Percentiles rank a stretch among this genome's conserved stretches.
Conservation (phyloP, 2,888 invertebrate species). For the Pyralis farinalis region DNA sequence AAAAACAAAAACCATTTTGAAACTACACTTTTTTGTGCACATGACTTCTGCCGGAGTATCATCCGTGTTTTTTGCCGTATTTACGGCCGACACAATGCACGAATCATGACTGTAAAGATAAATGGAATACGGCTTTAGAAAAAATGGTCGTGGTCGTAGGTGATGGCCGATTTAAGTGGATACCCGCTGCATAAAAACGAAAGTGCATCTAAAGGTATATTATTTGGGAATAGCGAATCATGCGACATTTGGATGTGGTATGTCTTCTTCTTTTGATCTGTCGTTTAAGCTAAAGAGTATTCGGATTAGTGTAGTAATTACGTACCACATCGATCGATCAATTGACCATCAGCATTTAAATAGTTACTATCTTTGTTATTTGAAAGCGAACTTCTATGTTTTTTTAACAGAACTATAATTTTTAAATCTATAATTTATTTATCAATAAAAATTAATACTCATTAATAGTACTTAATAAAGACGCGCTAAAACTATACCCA, state of each 20-base stretch:
- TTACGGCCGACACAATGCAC: constrained; percentile 62
- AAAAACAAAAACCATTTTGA: constrained; percentile 36
- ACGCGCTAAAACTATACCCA: too few relatives aligned
- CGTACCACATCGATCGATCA: too few relatives aligned
- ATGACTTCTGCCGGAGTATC: constrained; percentile 26
- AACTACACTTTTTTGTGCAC: constrained; percentile 38
- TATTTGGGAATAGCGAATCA: constrained; percentile 7
- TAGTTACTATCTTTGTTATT: too few relatives aligned
- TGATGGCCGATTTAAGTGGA: constrained; percentile 57
- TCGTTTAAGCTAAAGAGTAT: too few relatives aligned
- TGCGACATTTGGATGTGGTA: constrained; percentile 29
- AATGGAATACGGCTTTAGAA: constrained; percentile 55
- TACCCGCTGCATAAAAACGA: constrained; percentile 60
- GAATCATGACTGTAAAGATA: constrained; percentile 67
- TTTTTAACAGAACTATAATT: too few relatives aligned
- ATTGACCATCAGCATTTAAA: too few relatives aligned
- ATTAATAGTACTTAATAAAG: too few relatives aligned
- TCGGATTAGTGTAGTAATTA: too few relatives aligned
- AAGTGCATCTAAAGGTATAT: constrained; percentile 47
- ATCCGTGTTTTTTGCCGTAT: constrained; percentile 43
- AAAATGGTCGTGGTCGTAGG: constrained; percentile 42
- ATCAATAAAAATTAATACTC: too few relatives aligned
- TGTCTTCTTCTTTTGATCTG: too few relatives aligned
- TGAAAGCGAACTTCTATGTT: too few relatives aligned
- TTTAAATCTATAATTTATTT: too few relatives aligned